Evolutionary conservation across 2,113 vertebrate species (phyloP), one percentile per base, ranked within the genome.

Genomic region (Dascyllus trimaculatus): DNA sequence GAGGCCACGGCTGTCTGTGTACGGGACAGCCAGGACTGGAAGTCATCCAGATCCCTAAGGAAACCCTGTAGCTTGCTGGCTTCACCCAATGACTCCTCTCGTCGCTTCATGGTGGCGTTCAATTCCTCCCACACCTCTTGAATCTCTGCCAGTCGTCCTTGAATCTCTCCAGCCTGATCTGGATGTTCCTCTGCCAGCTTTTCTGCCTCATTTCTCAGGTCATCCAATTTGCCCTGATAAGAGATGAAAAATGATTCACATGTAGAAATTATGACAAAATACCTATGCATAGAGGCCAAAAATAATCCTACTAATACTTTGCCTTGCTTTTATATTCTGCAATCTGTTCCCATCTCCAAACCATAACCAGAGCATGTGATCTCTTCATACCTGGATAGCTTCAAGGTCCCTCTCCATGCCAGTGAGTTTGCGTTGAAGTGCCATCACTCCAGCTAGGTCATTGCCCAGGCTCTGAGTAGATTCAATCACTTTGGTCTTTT

Each of bases 401-500:
- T 98, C 97, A 81, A 99, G 91, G 90, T 99, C 98, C 10, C 96
- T 93, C 84, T 97, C 96, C 79, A 98, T 96, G 71, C 97, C 98
- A 0, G 97, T 95, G 48, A 99, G 96, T 85, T 98, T 99, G 14
- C 96, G 95, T 81, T 98, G 97, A 40, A 99, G 93, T 0, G 97
- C 97, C 94, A 96, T 95, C 69, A 99, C 96, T 0, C 97, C 98
- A 0, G 97, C 96, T 83, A 97, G 93, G 88, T 99, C 98, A 1
- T 97, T 97, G 82, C 97, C 98, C 81, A 97, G 89, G 25, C 94
- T 91, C 85, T 98, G 96, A 1, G 97, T 99, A 21, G 97, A 97
- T 87, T 98, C 98, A 3, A 99, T 97, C 46, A 97, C 96, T 57
- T 98, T 97, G 63, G 96, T 98, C 91, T 99, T 99, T 75, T 99